These are phyloP conservation scores for Penaeus vannamei DNA, from an alignment of 1,140 invertebrate species.

Conservation along the genomic window DNA sequence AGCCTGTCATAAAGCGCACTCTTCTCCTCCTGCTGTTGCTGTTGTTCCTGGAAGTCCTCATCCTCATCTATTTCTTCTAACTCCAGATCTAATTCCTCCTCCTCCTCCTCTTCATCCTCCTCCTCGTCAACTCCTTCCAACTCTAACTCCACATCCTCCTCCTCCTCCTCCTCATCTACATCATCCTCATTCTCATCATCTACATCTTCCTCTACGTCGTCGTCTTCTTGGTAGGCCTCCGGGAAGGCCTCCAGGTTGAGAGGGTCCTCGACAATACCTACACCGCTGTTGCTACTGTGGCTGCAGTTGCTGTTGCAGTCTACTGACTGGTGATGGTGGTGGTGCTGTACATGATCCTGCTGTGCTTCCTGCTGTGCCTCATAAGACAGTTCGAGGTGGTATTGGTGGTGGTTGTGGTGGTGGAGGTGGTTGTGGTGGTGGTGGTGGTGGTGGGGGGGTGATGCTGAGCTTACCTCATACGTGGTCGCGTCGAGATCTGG, in stretches of 20 bases:
- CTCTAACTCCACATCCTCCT: too few species aligned
- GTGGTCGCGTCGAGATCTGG: conserved; percentile 43
- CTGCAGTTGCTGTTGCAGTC: conserved; percentile 43
- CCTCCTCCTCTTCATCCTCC: too few species aligned
- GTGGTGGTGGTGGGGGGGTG: conserved; percentile 45
- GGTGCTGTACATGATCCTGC: conserved; percentile 45
- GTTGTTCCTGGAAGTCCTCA: too few species aligned
- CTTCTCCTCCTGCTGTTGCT: conserved; percentile 24
- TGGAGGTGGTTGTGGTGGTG: conserved; percentile 2
- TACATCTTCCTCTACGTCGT: too few species aligned
- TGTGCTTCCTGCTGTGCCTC: conserved; percentile 60
- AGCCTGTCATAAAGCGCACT: conserved; percentile 56
- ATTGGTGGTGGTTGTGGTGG: conserved; percentile 36
- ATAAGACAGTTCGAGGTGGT: conserved; percentile 63
- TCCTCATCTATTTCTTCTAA: too few species aligned
- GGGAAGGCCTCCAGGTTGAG: conserved; percentile 20
- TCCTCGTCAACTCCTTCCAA: too few species aligned
- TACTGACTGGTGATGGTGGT: conserved; percentile 47
- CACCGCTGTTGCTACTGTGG: conserved; percentile 56
- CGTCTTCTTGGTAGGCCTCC: too few species aligned
- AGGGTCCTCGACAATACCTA: conserved; percentile 21
- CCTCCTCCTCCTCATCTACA: too few species aligned
- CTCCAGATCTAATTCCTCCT: too few species aligned
- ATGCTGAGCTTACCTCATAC: conserved; percentile 59
- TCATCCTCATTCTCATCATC: too few species aligned